These are phyloP conservation scores for Pterocles gutturalis DNA, from an alignment of 2,113 vertebrate species.

Conservation along the genomic window DNA sequence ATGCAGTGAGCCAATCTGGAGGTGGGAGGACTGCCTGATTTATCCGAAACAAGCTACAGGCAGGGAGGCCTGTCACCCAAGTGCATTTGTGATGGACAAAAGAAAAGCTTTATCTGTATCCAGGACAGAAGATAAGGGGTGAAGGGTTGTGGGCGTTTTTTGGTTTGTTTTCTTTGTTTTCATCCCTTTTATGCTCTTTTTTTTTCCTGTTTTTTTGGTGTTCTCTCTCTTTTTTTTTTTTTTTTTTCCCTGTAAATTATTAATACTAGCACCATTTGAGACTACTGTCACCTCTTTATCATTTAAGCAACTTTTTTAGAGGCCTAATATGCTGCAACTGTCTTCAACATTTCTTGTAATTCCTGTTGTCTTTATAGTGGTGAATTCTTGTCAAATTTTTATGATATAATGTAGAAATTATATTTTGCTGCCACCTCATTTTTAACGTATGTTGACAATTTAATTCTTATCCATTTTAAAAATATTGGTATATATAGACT, in stretches of 20 bases:
- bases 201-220: not conserved
- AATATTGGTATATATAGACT: not conserved
- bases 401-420: not conserved
- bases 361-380: not conserved
- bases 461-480: not conserved
- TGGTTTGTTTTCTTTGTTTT: not conserved
- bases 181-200: not conserved
- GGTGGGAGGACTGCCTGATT: not conserved
- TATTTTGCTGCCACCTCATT: not conserved
- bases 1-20: not conserved
- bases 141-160: rapidly evolving
- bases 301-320: not conserved
- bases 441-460: not conserved
- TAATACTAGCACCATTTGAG: not conserved
- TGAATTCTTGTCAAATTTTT: not conserved
- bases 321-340: not conserved
- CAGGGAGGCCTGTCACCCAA: not conserved
- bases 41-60: not conserved
- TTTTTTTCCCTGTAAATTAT: not conserved
- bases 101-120: not conserved
- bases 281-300: not conserved
- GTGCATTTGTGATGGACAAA: not conserved
- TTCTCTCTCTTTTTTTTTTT: not conserved
- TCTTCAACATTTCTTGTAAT: not conserved
- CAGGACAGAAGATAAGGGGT: not conserved